Evolutionary conservation across 64 coral and sea anemone genomes (phyloP), one percentile per base, ranked within the genome.

Genomic region (Trachythela sp.): DNA sequence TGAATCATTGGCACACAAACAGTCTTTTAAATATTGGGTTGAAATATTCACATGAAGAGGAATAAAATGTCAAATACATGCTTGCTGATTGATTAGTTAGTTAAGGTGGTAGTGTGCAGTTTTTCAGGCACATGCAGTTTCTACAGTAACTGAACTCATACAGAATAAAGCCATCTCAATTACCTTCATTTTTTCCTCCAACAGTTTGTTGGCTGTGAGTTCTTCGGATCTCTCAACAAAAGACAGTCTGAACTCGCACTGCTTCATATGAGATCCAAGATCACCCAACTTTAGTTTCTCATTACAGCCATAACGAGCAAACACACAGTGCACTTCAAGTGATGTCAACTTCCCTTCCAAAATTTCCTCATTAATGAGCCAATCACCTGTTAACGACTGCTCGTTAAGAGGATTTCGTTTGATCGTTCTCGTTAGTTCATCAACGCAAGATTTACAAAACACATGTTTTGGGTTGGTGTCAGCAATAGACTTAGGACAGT

Each of bases 381-480:
- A 99, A 38, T 89, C 89, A 27, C 92, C 91, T 8, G 54, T 20
- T 38, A 99, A 84, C 0, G 91, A 86, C 2, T 54, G 49, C 33
- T 94, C 89, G 64, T 95, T 58, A 29, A 99, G 83, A n/a, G 96
- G 96, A 77, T 99, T 91, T 8, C 71, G 80, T 71, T 99, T 99
- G 48, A 91, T 95, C 8, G 96, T 99, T 24, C 96, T 91, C 15
- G 96, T 95, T 14, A 93, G 67, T 67, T 99, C 96, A 88, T 95
- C 89, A 39, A 99, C 93, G 49, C 96, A 99, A 17, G 91, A 64
- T 85, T 93, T 99, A 84, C 96, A 99, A 39, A 91, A 99, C 13
- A 99, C 83, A 85, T 92, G 93, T 48, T 92, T 94, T 9, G 96
- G 85, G 6, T 84, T 35, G 36, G 88, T 93, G n/a, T 42, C 56